Evolutionary conservation across 2,797 vertebrate species (phyloP).

Genomic region (Pelochelys cantorii): DNA sequence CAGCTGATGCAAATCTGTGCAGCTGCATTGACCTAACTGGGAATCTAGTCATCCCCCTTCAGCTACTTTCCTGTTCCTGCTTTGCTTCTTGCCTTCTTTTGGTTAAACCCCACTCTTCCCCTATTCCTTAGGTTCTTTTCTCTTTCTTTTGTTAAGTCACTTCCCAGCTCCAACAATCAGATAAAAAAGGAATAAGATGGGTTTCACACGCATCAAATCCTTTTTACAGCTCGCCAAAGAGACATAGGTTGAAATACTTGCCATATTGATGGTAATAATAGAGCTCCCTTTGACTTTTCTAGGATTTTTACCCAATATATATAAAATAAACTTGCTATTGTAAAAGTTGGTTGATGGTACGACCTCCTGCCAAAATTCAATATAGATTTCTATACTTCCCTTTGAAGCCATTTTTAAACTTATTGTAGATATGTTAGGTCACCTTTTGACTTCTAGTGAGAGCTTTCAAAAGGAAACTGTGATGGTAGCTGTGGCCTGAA

Average conservation of each 20-base stretch:
- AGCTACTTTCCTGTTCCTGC: neutral
- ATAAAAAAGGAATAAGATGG: neutral
- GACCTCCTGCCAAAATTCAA: slow-evolving; percentile 20
- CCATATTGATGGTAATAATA: neutral
- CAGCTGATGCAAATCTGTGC: neutral
- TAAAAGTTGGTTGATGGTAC: neutral
- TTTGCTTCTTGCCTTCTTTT: slow-evolving; percentile 17
- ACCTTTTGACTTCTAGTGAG: neutral
- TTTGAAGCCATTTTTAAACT: neutral
- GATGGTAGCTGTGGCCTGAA: neutral
- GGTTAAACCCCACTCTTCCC: neutral
- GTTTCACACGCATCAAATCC: neutral
- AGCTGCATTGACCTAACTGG: neutral
- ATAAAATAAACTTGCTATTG: neutral
- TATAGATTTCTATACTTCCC: neutral
- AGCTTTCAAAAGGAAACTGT: neutral
- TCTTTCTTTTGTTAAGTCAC: neutral
- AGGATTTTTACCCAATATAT: neutral
- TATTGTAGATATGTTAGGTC: neutral
- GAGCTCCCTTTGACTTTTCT: neutral
- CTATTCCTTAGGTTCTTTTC: neutral
- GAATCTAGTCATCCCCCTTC: neutral
- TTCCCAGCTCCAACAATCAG: neutral
- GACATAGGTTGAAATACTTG: neutral
- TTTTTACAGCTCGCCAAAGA: neutral